Evolutionary conservation across 2,113 vertebrate species (phyloP).

Genomic region (Lophotis ruficrista): DNA sequence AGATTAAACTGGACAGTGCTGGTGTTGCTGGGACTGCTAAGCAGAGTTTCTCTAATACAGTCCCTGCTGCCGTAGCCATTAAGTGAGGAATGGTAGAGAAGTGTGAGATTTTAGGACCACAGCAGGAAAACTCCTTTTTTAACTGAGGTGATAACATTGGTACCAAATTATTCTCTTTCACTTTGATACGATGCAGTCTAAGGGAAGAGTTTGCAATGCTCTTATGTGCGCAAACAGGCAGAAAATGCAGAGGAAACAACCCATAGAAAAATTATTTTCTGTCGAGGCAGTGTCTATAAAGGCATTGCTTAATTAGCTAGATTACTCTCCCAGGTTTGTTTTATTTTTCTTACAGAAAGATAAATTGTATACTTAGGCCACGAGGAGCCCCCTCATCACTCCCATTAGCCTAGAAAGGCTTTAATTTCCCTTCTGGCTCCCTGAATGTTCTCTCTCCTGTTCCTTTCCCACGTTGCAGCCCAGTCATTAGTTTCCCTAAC

Average conservation of each 20-base stretch:
- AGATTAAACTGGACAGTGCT: neutral
- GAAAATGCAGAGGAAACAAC: neutral
- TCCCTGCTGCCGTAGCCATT: neutral
- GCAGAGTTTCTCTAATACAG: neutral
- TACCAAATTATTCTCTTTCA: neutral
- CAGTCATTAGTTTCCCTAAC: neutral
- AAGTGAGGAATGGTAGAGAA: neutral
- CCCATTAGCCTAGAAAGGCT: neutral
- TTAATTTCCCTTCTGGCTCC: slow-evolving; percentile 10
- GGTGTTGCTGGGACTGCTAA: neutral
- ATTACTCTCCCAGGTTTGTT: neutral
- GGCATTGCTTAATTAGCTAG: neutral
- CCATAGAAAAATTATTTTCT: neutral
- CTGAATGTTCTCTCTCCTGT: neutral
- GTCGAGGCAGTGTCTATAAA: neutral
- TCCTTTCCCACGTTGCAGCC: neutral
- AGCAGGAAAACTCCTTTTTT: neutral
- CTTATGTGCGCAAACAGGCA: neutral
- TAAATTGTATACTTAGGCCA: neutral
- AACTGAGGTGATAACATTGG: neutral
- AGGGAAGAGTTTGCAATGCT: neutral
- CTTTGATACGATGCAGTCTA: neutral
- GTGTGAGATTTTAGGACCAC: neutral
- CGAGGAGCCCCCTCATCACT: neutral
- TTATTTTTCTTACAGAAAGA: slow-evolving; percentile 24